A percentile compares a stretch with the other conserved stretches of the same genome.
Evolutionary conservation across 2,888 invertebrate species (phyloP).

Genomic region (Rutpela maculata): DNA sequence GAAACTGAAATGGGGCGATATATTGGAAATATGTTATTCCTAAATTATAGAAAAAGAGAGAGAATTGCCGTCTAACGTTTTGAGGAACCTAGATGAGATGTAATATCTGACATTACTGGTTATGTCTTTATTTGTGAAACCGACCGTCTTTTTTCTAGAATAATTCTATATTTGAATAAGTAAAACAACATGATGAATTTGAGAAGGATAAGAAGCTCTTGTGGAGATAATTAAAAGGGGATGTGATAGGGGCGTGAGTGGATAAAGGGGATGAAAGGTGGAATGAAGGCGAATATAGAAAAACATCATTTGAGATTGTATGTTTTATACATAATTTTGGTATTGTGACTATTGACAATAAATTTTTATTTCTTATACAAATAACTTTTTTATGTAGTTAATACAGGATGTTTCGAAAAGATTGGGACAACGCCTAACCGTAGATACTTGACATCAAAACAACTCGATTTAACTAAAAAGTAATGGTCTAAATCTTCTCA

Average conservation of each 20-base stretch:
- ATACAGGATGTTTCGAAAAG: too few species aligned
- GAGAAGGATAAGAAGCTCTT: neutral
- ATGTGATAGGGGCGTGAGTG: neutral
- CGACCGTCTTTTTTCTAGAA: neutral
- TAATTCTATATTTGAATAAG: neutral
- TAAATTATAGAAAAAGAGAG: neutral
- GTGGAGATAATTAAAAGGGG: neutral
- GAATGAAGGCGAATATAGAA: neutral
- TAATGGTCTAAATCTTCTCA: too few species aligned
- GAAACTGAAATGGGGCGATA: conserved; percentile 14
- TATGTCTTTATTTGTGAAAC: neutral
- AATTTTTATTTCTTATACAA: too few species aligned
- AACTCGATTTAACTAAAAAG: too few species aligned
- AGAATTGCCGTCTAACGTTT: neutral
- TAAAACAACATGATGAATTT: neutral
- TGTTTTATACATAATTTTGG: neutral
- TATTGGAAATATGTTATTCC: conserved; percentile 31
- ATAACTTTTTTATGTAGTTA: too few species aligned
- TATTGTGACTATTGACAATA: too few species aligned
- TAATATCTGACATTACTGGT: neutral
- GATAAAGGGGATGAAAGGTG: neutral
- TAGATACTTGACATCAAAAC: too few species aligned
- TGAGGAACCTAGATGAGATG: neutral
- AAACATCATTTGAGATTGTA: neutral
- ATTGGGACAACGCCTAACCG: too few species aligned